Conservation (phyloP, 2,113 vertebrate species). For the Rissa tridactyla region DNA sequence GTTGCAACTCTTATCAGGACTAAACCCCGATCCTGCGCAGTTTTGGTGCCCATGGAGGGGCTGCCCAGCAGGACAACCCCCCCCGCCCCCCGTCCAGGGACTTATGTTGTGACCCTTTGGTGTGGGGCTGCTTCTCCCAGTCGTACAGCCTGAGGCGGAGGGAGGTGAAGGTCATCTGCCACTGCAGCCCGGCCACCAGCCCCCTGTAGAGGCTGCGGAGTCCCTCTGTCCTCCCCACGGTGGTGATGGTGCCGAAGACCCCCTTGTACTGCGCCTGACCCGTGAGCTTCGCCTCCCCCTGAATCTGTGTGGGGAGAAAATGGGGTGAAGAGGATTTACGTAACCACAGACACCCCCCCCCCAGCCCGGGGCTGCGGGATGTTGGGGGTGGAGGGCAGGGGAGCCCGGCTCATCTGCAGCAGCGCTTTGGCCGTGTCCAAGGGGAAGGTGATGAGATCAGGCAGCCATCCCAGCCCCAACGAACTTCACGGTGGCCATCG, state of each 20-base stretch:
- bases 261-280: constrained; percentile 70
- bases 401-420: constrained; percentile 69
- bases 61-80: too few species aligned
- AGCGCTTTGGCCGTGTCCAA: not conserved
- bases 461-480: constrained; percentile 4
- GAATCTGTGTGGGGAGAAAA: constrained; percentile 63
- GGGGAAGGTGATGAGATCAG: not conserved
- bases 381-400: not conserved
- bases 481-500: constrained; percentile 66
- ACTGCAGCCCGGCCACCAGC: constrained; percentile 84
- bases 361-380: not conserved
- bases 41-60: too few species aligned
- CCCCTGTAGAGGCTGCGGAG: constrained; percentile 82
- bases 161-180: constrained; percentile 90
- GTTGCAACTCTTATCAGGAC: too few species aligned
- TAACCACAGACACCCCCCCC: not conserved
- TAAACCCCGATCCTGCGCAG: too few species aligned
- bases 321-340: not conserved
- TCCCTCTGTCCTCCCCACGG: constrained; percentile 85
- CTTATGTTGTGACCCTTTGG: not conserved
- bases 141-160: constrained; percentile 90
- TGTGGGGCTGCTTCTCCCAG: constrained; percentile 87
- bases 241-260: constrained; percentile 78
- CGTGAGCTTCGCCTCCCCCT: constrained; percentile 69
- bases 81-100: too few species aligned